Conservation (phyloP, 1,140 invertebrate species). For the Radopholus similis region DNA sequence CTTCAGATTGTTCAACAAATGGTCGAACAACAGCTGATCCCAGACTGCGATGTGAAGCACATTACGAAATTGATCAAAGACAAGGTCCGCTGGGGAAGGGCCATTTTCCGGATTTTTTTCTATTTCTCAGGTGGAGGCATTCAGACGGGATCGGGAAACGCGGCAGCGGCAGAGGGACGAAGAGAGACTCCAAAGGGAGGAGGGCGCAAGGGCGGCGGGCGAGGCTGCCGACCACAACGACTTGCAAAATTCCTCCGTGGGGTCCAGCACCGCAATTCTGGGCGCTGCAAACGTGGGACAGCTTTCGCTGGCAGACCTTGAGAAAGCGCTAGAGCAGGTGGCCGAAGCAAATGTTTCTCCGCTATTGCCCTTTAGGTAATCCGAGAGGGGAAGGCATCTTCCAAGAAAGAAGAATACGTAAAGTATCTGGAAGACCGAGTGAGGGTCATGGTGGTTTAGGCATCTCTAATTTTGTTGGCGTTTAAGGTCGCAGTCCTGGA, state of each 20-base stretch:
- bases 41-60: slow-evolving; percentile 53
- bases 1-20: slow-evolving; percentile 75
- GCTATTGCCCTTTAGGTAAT: too few relatives aligned
- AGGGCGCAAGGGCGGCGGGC: slow-evolving; percentile 33
- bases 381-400: too few relatives aligned
- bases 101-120: slow-evolving; percentile 18
- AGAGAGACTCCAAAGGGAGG: slow-evolving; percentile 47
- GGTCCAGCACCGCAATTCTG: too few relatives aligned
- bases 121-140: slow-evolving; percentile 43
- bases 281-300: background rate
- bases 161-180: slow-evolving; percentile 38
- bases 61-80: slow-evolving; percentile 59
- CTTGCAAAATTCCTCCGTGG: too few relatives aligned
- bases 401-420: too few relatives aligned
- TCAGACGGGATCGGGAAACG: slow-evolving; percentile 56
- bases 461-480: too few relatives aligned
- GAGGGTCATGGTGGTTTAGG: too few relatives aligned
- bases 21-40: slow-evolving; percentile 85
- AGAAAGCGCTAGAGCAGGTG: background rate
- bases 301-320: background rate
- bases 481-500: too few relatives aligned
- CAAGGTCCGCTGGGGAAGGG: slow-evolving; percentile 36
- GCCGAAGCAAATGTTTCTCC: too few relatives aligned
- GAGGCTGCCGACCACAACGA: background rate
- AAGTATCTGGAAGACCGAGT: too few relatives aligned